Conservation (phyloP, 2,888 invertebrate species). For the Eudemis profundana region DNA sequence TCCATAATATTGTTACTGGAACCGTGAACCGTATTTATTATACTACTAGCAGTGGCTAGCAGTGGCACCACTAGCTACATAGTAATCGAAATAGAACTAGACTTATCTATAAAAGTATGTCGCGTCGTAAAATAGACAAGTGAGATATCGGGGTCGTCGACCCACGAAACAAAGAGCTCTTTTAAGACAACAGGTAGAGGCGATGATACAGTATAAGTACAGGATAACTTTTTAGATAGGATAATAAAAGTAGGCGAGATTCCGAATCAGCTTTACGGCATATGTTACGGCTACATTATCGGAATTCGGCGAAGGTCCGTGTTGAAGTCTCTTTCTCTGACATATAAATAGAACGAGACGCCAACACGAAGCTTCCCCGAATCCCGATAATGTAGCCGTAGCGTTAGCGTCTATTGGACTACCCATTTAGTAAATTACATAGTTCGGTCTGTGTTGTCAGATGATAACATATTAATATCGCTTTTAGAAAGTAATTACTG, state of each 20-base stretch:
- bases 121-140: slow-evolving; percentile 58
- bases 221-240: slow-evolving; percentile 43
- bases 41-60: slow-evolving; percentile 1
- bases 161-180: slow-evolving; percentile 66
- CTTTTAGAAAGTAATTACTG: no score
- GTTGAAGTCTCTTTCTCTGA: no score
- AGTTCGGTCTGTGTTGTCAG: background rate
- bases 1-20: slow-evolving; percentile 34
- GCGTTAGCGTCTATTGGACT: background rate
- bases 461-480: no score
- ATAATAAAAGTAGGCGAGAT: slow-evolving; percentile 16
- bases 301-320: no score
- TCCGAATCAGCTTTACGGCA: slow-evolving; percentile 6
- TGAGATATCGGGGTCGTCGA: slow-evolving; percentile 71
- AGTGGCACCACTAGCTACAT: slow-evolving; percentile 12
- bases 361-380: no score
- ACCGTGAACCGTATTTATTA: slow-evolving; percentile 25
- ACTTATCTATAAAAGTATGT: slow-evolving; percentile 50
- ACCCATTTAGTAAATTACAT: background rate
- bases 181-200: slow-evolving; percentile 61
- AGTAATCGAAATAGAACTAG: slow-evolving; percentile 28
- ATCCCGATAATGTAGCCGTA: no score
- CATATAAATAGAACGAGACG: no score
- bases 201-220: slow-evolving; percentile 46
- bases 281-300: no score